Evolutionary conservation across 2,888 invertebrate species (phyloP), one percentile per base, ranked within the genome.

Genomic region (Apodemia hepburni): DNA sequence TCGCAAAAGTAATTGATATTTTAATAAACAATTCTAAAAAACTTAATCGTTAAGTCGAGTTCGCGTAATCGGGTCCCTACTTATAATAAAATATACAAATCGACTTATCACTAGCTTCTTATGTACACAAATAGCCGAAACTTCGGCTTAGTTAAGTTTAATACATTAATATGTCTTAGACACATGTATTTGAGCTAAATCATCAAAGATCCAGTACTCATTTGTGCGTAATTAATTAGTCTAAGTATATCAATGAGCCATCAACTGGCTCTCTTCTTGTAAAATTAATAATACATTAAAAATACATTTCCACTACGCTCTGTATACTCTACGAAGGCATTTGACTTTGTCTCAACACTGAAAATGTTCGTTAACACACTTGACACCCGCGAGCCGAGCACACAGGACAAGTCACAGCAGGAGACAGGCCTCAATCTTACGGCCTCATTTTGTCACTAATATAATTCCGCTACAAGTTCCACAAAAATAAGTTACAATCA

Each of bases 1-100:
- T 11, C 12, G 38, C 11, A 38, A 38, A 38, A 11, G 11, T 38
- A 38, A 38, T 38, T 3, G 38, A 38, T 38, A 38, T 38, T 38
- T 38, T 38, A 38, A 11, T 38, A 11, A 38, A 38, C 38, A 38
- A 2, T 38, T 22, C n/a, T 51, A 51, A 51, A 17, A 18, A 9
- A 18, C 22, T 51, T 9, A 51, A 18, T 35, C 38, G 29, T 45
- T 51, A 38, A 35, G 45, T 33, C 54, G 65, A 74, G 84, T 80
- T 75, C 85, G 80, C 79, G 81, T 77, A 79, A 84, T 81, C 85
- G 86, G 82, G 82, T 62, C 79, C 78, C 82, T 80, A 81, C 81
- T 22, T 22, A 49, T 71, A 66, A 70, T 71, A 61, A 65, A 70
- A 68, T 71, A 72, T 72, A 69, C 69, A 69, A 69, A 68, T 68